A percentile compares a stretch with the other conserved stretches of the same genome.
Evolutionary conservation across 2,888 invertebrate genomes (phyloP).

Genomic region (Drosophila austrosaltans): DNA sequence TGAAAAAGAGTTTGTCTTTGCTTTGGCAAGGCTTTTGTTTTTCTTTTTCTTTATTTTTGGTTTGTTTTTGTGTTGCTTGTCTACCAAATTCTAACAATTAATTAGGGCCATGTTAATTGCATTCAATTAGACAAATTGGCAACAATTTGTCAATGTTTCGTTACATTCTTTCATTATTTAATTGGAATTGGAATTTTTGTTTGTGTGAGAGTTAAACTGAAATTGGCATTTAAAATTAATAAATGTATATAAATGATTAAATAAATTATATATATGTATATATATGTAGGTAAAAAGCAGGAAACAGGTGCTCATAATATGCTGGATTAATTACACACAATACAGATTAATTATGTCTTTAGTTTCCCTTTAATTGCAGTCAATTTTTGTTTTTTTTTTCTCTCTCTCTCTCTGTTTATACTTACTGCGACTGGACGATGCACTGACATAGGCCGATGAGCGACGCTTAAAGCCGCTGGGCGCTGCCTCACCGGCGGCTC

Average conservation of each 20-base stretch:
- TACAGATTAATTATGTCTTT: slow-evolving; percentile 39
- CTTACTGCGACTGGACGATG: slow-evolving; percentile 85
- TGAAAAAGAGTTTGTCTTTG: slow-evolving; percentile 64
- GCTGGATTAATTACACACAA: slow-evolving; percentile 24
- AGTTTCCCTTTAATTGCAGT: slow-evolving; percentile 31
- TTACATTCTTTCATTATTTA: slow-evolving; percentile 19
- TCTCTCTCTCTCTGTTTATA: slow-evolving; percentile 27
- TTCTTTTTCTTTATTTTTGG: slow-evolving; percentile 28
- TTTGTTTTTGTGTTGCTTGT: slow-evolving; percentile 21
- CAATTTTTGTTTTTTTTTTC: neutral
- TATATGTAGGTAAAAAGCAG: no score
- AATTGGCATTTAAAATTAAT: slow-evolving; percentile 37
- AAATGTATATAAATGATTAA: slow-evolving; percentile 40
- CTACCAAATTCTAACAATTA: slow-evolving; percentile 64
- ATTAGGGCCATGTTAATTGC: slow-evolving; percentile 69
- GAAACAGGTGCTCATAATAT: slow-evolving; percentile 22
- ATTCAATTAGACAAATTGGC: slow-evolving; percentile 74
- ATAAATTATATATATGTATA: no score
- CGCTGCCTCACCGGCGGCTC: slow-evolving; percentile 84
- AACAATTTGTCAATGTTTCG: slow-evolving; percentile 56
- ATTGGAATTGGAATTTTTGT: slow-evolving; percentile 2
- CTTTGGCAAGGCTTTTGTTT: slow-evolving; percentile 4
- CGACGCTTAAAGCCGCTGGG: slow-evolving; percentile 87
- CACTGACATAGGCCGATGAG: slow-evolving; percentile 89
- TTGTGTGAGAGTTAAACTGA: neutral